Base-by-base conservation (phyloP, 2,888 invertebrate species). In the Cactoblastis cactorum region DNA sequence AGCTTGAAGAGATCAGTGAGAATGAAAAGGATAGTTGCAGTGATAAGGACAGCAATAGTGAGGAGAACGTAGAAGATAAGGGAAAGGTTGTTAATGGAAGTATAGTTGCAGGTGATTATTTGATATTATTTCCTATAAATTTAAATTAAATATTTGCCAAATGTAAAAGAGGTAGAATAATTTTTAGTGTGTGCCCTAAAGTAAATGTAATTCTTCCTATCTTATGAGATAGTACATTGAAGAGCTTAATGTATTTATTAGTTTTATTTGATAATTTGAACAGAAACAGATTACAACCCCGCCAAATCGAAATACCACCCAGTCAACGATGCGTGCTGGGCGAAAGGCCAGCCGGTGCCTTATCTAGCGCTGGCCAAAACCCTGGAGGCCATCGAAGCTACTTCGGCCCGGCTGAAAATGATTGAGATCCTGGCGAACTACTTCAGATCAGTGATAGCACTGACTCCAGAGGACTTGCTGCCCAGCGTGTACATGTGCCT, bases 401-500 rank as follows among this genome's bases (percentile, higher is more conserved):
- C 94, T 0, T 94, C 94, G 6, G 94, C 94, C 2, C 92, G 99
- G 28, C 91, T 99, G 49, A 97, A 96, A 83, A 98, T 97, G 72
- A 93, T 98, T 2, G 97, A 98, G 75, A 96, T 96, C 46, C 83
- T 99, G 39, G 93, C 95, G 67, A 99, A 99, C 81, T 98, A 95
- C 78, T 94, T 98, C 57, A 63, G 86, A 9, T 98, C 98, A 0
- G 97, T 98, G 11, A 95, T 98, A 19, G 92, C 93, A 3, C 85
- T 98, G 38, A 96, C 95, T 14, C 97, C 98, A 0, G 92, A 94
- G n/a, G 98, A 99, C 80, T 88, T 99, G 53, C 74, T 98, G 50
- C 93, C 96, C 0, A 96, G 97, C 63, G 92, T 99, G 14, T 99
- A 99, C 80, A 85, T 99, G 59, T 98, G 98, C 69, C 91, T 99